A percentile compares a stretch with the other conserved stretches of the same genome.
Conservation (phyloP, 2,888 invertebrate genomes). For the Acleris cristana region DNA sequence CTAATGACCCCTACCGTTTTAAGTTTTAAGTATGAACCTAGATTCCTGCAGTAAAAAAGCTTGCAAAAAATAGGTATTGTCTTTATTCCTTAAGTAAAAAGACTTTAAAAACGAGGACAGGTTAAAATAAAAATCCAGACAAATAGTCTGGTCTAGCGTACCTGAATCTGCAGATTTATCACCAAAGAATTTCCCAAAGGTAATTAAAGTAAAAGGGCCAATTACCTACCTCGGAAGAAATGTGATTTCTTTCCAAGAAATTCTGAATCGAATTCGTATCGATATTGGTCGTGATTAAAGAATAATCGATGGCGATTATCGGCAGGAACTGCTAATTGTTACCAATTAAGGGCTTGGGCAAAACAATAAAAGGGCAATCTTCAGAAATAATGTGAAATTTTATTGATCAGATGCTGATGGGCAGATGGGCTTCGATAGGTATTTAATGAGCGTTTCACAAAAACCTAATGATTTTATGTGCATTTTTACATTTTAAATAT, state of each 20-base stretch:
- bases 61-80: neutral
- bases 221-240: conserved; percentile 15
- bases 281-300: conserved; percentile 42
- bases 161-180: conserved; percentile 6
- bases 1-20: too few relatives aligned
- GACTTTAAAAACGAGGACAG: conserved; percentile 13
- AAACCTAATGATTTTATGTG: too few relatives aligned
- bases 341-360: conserved; percentile 38
- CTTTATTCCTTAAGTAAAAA: neutral
- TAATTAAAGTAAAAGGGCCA: conserved; percentile 25
- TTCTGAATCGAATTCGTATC: conserved; percentile 40
- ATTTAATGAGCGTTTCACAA: too few relatives aligned
- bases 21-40: too few relatives aligned
- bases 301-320: conserved; percentile 44
- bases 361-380: conserved; percentile 37
- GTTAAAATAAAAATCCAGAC: conserved; percentile 6
- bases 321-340: conserved; percentile 40
- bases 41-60: neutral
- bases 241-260: conserved; percentile 26
- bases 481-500: too few relatives aligned
- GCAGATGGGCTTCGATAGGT: too few relatives aligned
- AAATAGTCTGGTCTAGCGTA: conserved; percentile 6
- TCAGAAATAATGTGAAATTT: conserved; percentile 1
- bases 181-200: conserved; percentile 9
- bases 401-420: neutral